These are phyloP conservation scores for Natrix natrix DNA, from an alignment of 2,797 vertebrate genomes.

Conservation along the genomic window DNA sequence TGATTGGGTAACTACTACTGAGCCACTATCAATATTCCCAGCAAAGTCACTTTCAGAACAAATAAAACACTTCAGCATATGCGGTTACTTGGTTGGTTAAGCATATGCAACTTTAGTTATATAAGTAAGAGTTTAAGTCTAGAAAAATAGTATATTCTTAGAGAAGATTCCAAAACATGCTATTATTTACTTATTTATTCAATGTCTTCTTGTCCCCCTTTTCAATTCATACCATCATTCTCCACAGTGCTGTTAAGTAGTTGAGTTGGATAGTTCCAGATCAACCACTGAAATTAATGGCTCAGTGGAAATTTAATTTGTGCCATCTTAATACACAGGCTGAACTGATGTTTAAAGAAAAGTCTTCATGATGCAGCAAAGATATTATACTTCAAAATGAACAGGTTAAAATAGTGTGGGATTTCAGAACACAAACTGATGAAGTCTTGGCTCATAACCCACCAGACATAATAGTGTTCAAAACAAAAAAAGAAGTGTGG, in stretches of 20 bases:
- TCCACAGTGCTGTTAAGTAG: neutral
- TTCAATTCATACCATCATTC: neutral
- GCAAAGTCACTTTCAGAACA: neutral
- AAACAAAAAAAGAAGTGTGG: neutral
- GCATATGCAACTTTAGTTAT: neutral
- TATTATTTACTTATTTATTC: neutral
- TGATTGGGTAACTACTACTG: slow-evolving; percentile 7
- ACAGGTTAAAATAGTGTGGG: neutral
- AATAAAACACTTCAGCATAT: neutral
- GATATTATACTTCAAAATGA: neutral
- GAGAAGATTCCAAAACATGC: neutral
- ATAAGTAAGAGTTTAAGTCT: neutral
- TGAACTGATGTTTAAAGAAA: neutral
- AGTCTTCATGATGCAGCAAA: neutral
- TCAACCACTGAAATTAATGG: neutral
- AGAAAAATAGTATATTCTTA: neutral
- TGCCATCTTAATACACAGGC: neutral
- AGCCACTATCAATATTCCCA: neutral
- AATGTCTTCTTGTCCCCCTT: neutral
- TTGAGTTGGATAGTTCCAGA: neutral
- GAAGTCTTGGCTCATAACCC: neutral
- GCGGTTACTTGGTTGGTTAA: neutral
- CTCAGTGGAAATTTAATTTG: neutral
- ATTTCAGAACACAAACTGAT: neutral
- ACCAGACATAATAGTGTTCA: neutral